Evolutionary conservation across 2,797 vertebrate species (phyloP).

Genomic region (Schizopygopsis pylzovi): DNA sequence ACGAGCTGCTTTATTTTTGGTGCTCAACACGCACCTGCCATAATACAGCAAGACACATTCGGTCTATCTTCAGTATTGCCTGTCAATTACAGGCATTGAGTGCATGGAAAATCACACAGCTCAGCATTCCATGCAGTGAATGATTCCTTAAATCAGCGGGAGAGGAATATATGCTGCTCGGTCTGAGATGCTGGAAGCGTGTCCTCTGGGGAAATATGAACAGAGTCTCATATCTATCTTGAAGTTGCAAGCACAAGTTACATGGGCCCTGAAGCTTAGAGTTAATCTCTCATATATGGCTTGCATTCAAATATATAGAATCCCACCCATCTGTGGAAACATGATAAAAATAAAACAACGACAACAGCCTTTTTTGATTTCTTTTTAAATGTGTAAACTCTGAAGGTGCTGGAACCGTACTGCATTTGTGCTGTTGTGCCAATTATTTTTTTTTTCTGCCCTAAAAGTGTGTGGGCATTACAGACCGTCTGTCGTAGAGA

Average conservation of each 20-base stretch:
- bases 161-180: slow-evolving; percentile 60
- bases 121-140: slow-evolving; percentile 69
- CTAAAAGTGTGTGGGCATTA: background rate
- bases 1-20: slow-evolving; percentile 7
- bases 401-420: too few relatives aligned
- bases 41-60: slow-evolving; percentile 66
- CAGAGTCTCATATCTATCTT: slow-evolving; percentile 66
- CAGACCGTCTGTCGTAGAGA: background rate
- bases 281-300: background rate
- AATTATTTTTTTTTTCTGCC: too few relatives aligned
- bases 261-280: slow-evolving; percentile 55
- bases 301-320: background rate
- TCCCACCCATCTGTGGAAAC: background rate
- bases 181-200: slow-evolving; percentile 58
- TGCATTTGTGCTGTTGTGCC: background rate
- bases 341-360: background rate
- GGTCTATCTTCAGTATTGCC: slow-evolving; percentile 61
- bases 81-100: slow-evolving; percentile 70
- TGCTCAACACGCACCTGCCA: slow-evolving; percentile 64
- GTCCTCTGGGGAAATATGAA: slow-evolving; percentile 66
- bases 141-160: slow-evolving; percentile 50
- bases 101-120: slow-evolving; percentile 65
- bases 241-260: slow-evolving; percentile 61
- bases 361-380: background rate
- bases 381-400: background rate